A percentile compares a stretch with the other conserved stretches of the same genome.
phyloP scores from a whole-genome alignment of 2,797 vertebrate species.

The Perodicticus potto region DNA sequence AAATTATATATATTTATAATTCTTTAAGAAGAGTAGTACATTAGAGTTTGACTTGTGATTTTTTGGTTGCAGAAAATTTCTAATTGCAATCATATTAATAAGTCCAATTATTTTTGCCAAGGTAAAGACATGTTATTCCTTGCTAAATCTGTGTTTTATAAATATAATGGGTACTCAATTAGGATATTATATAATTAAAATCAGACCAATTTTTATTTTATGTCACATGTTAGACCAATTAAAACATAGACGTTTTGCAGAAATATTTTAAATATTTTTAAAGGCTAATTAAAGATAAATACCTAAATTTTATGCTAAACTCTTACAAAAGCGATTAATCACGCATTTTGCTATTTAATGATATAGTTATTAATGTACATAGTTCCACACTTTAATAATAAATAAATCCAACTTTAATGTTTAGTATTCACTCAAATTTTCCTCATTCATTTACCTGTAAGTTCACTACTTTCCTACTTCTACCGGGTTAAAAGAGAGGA shows the following conservation, averaged over 20 bases:
- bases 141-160: background rate
- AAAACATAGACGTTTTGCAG: background rate
- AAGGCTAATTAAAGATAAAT: background rate
- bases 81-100: slow-evolving; percentile 37
- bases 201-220: background rate
- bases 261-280: background rate
- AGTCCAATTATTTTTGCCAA: slow-evolving; percentile 10
- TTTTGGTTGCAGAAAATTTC: slow-evolving; percentile 21
- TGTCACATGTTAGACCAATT: background rate
- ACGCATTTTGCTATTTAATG: background rate
- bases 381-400: background rate
- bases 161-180: background rate
- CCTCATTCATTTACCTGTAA: background rate
- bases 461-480: background rate
- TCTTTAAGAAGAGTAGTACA: background rate
- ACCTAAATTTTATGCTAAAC: background rate
- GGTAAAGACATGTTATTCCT: slow-evolving; percentile 19
- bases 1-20: background rate
- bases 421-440: background rate
- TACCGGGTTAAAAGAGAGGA: background rate
- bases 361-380: background rate
- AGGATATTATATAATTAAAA: background rate
- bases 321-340: background rate
- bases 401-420: background rate
- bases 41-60: background rate